Evolutionary conservation across 2,797 vertebrate genomes (phyloP).

Genomic region (Myotis vivesi): DNA sequence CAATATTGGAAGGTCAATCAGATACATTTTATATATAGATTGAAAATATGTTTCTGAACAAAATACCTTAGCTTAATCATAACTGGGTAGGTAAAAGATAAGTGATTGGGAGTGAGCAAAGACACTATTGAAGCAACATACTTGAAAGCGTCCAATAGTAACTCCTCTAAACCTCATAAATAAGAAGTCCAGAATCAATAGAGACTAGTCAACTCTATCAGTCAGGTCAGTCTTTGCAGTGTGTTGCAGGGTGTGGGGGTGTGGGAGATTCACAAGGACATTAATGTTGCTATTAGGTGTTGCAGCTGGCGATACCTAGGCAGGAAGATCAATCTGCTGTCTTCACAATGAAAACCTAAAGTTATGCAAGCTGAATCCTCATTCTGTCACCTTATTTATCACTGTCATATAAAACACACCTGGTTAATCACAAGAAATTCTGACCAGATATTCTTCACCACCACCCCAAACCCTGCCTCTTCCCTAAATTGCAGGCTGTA

Average conservation of each 20-base stretch:
- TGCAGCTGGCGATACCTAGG: background rate
- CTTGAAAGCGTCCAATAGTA: background rate
- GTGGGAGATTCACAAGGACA: background rate
- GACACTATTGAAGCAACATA: background rate
- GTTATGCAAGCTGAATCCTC: background rate
- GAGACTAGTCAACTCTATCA: background rate
- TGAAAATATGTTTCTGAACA: background rate
- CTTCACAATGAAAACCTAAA: background rate
- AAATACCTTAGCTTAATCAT: background rate
- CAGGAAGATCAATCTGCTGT: background rate
- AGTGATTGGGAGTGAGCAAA: background rate
- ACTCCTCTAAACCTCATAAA: background rate
- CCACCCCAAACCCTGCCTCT: background rate
- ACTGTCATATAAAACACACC: background rate
- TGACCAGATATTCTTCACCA: background rate
- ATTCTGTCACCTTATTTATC: background rate
- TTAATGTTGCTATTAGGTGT: background rate
- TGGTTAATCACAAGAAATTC: slow-evolving; percentile 15
- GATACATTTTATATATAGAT: background rate
- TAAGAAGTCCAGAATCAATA: background rate
- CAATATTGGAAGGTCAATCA: background rate
- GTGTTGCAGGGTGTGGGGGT: background rate
- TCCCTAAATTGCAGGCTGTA: background rate
- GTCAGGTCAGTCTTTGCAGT: background rate
- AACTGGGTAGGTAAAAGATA: background rate